A percentile compares a stretch with the other conserved stretches of the same genome.
Evolutionary conservation across 1,140 invertebrate genomes (phyloP).

Genomic region (Dendroctonus valens): DNA sequence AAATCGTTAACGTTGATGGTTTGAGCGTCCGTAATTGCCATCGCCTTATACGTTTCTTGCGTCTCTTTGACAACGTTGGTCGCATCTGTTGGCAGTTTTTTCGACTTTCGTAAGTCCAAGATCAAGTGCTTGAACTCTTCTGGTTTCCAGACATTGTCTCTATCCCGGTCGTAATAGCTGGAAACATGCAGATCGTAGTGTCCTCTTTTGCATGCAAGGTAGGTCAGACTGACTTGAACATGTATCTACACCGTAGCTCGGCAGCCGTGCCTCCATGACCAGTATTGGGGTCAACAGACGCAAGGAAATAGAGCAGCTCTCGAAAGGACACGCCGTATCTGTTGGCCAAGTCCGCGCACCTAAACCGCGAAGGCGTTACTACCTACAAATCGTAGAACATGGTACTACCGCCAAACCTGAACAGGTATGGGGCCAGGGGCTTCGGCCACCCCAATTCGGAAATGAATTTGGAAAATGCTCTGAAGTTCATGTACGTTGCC

Average conservation of each 20-base stretch:
- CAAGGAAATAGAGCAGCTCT: slow-evolving; percentile 51
- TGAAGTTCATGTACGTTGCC: slow-evolving; percentile 50
- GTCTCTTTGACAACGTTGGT: slow-evolving; percentile 37
- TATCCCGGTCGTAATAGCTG: slow-evolving; percentile 43
- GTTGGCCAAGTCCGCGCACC: slow-evolving; percentile 51
- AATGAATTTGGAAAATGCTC: slow-evolving; percentile 51
- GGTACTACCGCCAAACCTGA: slow-evolving; percentile 35
- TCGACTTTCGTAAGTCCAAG: slow-evolving; percentile 35
- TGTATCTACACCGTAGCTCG: slow-evolving; percentile 52
- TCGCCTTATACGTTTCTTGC: slow-evolving; percentile 40
- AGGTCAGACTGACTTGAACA: slow-evolving; percentile 49
- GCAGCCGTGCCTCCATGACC: slow-evolving; percentile 49
- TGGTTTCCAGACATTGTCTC: slow-evolving; percentile 37
- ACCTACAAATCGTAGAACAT: background rate
- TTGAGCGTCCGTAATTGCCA: slow-evolving; percentile 47
- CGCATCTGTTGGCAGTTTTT: slow-evolving; percentile 37
- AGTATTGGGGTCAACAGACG: slow-evolving; percentile 51
- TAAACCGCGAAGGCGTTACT: slow-evolving; percentile 33
- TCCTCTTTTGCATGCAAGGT: background rate
- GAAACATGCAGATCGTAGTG: slow-evolving; percentile 15
- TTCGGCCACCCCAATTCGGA: slow-evolving; percentile 51
- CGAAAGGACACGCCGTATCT: slow-evolving; percentile 52
- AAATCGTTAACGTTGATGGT: slow-evolving; percentile 49
- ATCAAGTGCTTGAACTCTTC: slow-evolving; percentile 42
- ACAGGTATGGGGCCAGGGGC: slow-evolving; percentile 46